These are phyloP conservation scores for Porites rus DNA, from an alignment of 92 coral and sea anemone genomes.

Conservation along the genomic window DNA sequence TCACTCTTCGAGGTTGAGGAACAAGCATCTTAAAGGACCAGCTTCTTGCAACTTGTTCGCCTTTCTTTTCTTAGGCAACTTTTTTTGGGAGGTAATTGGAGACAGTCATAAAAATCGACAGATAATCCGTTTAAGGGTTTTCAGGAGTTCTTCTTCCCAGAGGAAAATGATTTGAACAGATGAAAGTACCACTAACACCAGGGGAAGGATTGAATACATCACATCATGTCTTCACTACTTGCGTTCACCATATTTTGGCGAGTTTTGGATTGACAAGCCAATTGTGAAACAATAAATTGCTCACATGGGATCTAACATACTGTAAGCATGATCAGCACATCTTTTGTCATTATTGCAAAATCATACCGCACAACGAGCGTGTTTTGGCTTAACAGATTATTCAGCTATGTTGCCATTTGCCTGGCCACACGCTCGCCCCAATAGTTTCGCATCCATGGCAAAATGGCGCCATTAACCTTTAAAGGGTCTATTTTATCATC, in stretches of 20 bases:
- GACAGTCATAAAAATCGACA: background rate
- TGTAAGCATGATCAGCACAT: slow-evolving; percentile 43
- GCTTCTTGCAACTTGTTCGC: no score
- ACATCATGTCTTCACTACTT: slow-evolving; percentile 58
- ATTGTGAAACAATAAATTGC: slow-evolving; percentile 41
- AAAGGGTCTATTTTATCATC: no score
- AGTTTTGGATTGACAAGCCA: slow-evolving; percentile 62
- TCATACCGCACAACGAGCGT: slow-evolving; percentile 40
- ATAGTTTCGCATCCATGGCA: background rate
- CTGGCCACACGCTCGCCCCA: background rate
- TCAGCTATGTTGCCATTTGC: slow-evolving; percentile 12
- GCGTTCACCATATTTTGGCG: slow-evolving; percentile 60
- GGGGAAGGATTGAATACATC: slow-evolving; percentile 18
- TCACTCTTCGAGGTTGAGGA: slow-evolving; percentile 1
- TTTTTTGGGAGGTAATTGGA: slow-evolving; percentile 51
- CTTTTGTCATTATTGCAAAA: slow-evolving; percentile 55
- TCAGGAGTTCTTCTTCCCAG: slow-evolving; percentile 60
- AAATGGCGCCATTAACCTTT: background rate
- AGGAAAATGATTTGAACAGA: slow-evolving; percentile 68
- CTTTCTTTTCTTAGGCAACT: slow-evolving; percentile 10
- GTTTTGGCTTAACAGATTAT: slow-evolving; percentile 32
- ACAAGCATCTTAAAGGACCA: slow-evolving; percentile 11
- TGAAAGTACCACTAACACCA: slow-evolving; percentile 55
- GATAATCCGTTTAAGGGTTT: slow-evolving; percentile 53
- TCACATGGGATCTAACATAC: slow-evolving; percentile 48